Evolutionary conservation across 1,140 invertebrate species (phyloP), one percentile per base, ranked within the genome.

Genomic region (Drosophila guanche): DNA sequence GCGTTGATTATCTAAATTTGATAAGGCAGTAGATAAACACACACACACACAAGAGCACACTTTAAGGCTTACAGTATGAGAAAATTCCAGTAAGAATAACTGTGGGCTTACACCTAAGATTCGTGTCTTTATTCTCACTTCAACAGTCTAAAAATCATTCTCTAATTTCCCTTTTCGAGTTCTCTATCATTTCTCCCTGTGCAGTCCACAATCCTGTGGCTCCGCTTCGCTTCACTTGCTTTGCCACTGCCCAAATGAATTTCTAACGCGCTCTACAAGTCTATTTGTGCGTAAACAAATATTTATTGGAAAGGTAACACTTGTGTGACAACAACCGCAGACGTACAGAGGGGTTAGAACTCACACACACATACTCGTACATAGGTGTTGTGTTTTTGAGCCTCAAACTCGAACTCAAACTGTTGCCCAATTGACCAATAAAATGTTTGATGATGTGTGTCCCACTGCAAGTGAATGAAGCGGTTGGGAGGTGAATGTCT

Each of bases 251-350:
- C 54, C 74, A 73, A 74, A 75, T 47, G 51, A 41, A 63, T 48
- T 78, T 83, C 71, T 72, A 85, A 69, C 65, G 45, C 70, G 65
- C 48, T 73, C 80, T 65, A 81, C 84, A 88, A 89, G 84, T 88
- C 86, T 89, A 88, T 88, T 88, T 88, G 84, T 83, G 74, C 75
- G 75, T 83, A 83, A 74, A 83, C 84, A 88, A 88, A 88, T 88
- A 88, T 89, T 88, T 83, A 88, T 88, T 88, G 83, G 84, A 88
- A 88, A 76, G 75, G 75, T 76, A 89, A 89, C 83, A 88, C 75
- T 88, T 88, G 83, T 88, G 83, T 58, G 42, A 16, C 68, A 37
- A 41, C 71, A 56, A 27, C 56, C 68, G 46, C 55, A 46, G n/a
- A n/a, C 3, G 5, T 27, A 8, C 41, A 47, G 47, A 66, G 68